Evolutionary conservation across 2,888 invertebrate genomes (phyloP).

Genomic region (Microplitis manilae): DNA sequence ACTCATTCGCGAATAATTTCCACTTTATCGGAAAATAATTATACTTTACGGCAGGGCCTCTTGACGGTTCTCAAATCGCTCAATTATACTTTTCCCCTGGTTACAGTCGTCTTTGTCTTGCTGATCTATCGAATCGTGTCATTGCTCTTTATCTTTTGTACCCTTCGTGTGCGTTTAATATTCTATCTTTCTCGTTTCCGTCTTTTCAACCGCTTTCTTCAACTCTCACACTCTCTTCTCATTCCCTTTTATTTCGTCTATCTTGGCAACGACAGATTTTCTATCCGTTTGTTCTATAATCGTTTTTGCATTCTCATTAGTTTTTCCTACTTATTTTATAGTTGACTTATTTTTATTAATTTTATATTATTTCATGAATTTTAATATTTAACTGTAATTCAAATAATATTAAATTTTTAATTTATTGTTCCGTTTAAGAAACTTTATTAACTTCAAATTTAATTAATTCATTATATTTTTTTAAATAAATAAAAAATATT

Average conservation of each 20-base stretch:
- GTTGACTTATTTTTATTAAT: neutral
- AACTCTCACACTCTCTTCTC: slow-evolving; percentile 44
- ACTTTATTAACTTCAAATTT: neutral
- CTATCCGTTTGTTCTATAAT: slow-evolving; percentile 13
- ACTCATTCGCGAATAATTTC: slow-evolving; percentile 70
- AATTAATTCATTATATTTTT: neutral
- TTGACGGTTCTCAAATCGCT: slow-evolving; percentile 65
- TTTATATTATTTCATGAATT: neutral
- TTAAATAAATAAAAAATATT: neutral
- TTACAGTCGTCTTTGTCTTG: slow-evolving; percentile 44
- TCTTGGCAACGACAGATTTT: slow-evolving; percentile 4
- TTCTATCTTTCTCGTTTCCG: slow-evolving; percentile 38
- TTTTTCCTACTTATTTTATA: neutral
- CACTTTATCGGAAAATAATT: slow-evolving; percentile 72
- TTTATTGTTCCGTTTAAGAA: neutral
- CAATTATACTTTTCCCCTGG: slow-evolving; percentile 64
- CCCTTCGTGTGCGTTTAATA: slow-evolving; percentile 18
- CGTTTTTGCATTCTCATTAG: neutral
- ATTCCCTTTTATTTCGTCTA: neutral
- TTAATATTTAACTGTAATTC: neutral
- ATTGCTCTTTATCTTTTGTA: slow-evolving; percentile 4
- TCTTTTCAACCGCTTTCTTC: slow-evolving; percentile 18
- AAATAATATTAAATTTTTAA: neutral
- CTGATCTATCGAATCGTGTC: slow-evolving; percentile 9
- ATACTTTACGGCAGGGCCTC: slow-evolving; percentile 67